A percentile compares a stretch with the other conserved stretches of the same genome.
phyloP scores from a whole-genome alignment of 2,797 vertebrate genomes.

The Enteromius fasciolatus region DNA sequence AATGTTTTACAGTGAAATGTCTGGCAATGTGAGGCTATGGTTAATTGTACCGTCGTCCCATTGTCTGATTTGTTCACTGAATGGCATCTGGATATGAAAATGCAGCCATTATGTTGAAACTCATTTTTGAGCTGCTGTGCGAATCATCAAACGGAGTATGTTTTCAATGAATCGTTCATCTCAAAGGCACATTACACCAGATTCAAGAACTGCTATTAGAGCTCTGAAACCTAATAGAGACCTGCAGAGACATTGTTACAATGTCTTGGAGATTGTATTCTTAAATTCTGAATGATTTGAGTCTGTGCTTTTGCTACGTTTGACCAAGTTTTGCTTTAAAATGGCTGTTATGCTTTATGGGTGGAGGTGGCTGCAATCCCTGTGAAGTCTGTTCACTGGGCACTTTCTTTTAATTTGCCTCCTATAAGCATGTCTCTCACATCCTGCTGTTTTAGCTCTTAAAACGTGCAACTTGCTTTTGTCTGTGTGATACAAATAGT shows the following conservation, averaged over 20 bases:
- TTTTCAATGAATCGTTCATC: slow-evolving; percentile 53
- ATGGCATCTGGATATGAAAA: not conserved
- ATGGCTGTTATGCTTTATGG: not conserved
- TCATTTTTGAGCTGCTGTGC: not conserved
- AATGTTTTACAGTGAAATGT: not conserved
- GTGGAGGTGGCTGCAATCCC: not conserved
- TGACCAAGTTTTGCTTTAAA: not conserved
- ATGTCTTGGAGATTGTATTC: slow-evolving; percentile 7
- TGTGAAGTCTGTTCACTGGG: not conserved
- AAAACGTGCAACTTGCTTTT: slow-evolving; percentile 46
- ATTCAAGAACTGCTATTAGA: slow-evolving; percentile 1
- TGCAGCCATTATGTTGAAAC: slow-evolving; percentile 22
- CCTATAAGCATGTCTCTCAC: not conserved
- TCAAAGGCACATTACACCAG: not conserved
- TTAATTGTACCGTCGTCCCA: not conserved
- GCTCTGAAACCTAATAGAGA: slow-evolving; percentile 26
- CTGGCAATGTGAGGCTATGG: not conserved
- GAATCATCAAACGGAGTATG: slow-evolving; percentile 19
- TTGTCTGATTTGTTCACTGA: not conserved
- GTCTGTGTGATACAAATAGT: slow-evolving; percentile 53
- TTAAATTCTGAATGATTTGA: slow-evolving; percentile 1
- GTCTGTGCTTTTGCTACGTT: not conserved
- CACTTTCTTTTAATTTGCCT: slow-evolving; percentile 31
- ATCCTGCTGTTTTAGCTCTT: slow-evolving; percentile 28
- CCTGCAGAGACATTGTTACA: slow-evolving; percentile 37